Evolutionary conservation across 2,888 invertebrate genomes (phyloP), one percentile per base, ranked within the genome.

Genomic region (Odontocolon sp.): DNA sequence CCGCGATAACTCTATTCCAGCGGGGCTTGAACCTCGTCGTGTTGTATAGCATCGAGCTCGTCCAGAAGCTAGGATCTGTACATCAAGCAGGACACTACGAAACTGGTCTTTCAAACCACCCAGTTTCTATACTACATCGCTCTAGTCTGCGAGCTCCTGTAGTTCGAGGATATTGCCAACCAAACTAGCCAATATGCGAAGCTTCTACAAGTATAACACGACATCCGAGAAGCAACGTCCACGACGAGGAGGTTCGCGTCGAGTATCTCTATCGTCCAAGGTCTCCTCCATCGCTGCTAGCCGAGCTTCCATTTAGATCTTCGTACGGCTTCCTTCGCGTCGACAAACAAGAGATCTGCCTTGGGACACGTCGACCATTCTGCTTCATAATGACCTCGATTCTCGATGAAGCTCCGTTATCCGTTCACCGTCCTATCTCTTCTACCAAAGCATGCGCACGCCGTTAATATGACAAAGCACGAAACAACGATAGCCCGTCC

Each of bases 1-100:
- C 87, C 85, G 82, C 85, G 87, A 87, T 89, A 88, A 89, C 88
- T 88, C 87, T 81, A 85, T 89, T 88, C 84, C 83, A 81, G 56
- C 61, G 78, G 66, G 61, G 71, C 67, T 67, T 69, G 70, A 70
- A 75, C 68, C 73, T 33, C 66, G 26, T 40, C 56, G 42, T 66
- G 52, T 70, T 33, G 52, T 40, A 31, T 42, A 69, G 68, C 56
- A 54, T 9, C 71, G 47, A 66, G 64, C 52, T 77, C 63, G 75
- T 71, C 67, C 72, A 69, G 72, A 69, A 76, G 67, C 74, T 52
- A 68, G 67, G 75, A 78, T 78, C 71, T 72, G 64, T 56, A 66
- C 72, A 38, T 45, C 42, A 52, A 50, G 33, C 63, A 50, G 57
- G 40, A 36, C 42, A 76, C 71, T 68, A 59, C 71, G 71, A 66